Conservation (phyloP, 2,113 vertebrate genomes). For the Ondatra zibethicus region DNA sequence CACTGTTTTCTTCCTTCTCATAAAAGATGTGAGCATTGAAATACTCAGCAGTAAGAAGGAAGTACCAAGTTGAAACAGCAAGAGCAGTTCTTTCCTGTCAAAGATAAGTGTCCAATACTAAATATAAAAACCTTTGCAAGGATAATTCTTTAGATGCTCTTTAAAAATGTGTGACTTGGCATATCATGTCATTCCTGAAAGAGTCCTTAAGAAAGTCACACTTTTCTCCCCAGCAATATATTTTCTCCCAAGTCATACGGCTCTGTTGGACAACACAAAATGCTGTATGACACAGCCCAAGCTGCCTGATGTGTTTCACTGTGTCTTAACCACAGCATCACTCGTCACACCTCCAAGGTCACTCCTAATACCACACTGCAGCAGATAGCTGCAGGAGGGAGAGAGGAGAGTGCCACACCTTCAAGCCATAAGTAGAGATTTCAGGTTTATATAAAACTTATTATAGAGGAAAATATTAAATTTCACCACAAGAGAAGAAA, state of each 20-base stretch:
- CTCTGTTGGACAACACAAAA: conserved; percentile 72
- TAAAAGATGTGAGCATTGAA: neutral
- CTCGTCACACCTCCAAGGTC: conserved; percentile 2
- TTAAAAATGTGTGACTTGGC: conserved; percentile 53
- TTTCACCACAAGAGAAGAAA: neutral
- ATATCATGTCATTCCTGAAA: conserved; percentile 35
- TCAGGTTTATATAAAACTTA: neutral
- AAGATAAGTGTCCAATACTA: conserved; percentile 31
- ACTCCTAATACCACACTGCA: neutral
- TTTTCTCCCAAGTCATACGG: conserved; percentile 41
- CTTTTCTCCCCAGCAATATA: conserved; percentile 48
- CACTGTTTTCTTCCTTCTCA: neutral
- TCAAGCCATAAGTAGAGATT: neutral
- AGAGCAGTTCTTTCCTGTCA: neutral
- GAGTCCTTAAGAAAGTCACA: conserved; percentile 52
- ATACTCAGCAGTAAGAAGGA: conserved; percentile 5
- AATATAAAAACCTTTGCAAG: neutral
- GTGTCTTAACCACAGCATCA: conserved; percentile 42
- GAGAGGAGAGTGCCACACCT: neutral
- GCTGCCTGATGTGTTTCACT: conserved; percentile 6
- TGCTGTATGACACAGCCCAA: conserved; percentile 57
- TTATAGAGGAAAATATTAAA: conserved; percentile 10
- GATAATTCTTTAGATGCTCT: conserved; percentile 24
- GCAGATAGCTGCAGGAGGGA: neutral
- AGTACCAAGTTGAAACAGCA: neutral